These are phyloP conservation scores for Setipinna tenuifilis DNA, from an alignment of 2,797 vertebrate species.

Conservation along the genomic window DNA sequence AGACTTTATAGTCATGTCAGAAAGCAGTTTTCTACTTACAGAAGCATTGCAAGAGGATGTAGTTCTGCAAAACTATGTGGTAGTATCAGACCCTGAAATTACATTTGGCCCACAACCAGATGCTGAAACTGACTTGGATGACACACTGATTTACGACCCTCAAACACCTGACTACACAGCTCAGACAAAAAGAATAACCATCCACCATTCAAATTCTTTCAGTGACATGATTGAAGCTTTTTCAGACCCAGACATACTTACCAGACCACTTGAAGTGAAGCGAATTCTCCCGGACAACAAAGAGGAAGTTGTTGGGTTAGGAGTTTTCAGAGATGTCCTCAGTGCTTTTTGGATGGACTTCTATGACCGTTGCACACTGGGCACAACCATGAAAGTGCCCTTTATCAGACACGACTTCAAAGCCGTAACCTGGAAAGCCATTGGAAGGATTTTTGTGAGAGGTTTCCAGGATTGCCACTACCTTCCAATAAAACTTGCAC, in stretches of 20 bases:
- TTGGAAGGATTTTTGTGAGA: conserved; percentile 49
- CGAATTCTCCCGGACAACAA: conserved; percentile 44
- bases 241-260: conserved; percentile 40
- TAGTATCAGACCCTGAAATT: conserved; percentile 27
- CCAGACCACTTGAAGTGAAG: conserved; percentile 32
- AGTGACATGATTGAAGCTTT: conserved; percentile 43
- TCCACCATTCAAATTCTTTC: conserved; percentile 32
- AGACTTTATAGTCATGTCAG: neutral
- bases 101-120: conserved; percentile 40
- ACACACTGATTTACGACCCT: conserved; percentile 41
- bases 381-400: conserved; percentile 47
- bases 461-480: conserved; percentile 46
- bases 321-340: conserved; percentile 43
- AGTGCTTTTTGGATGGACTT: conserved; percentile 52
- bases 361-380: conserved; percentile 42
- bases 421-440: conserved; percentile 47
- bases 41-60: neutral
- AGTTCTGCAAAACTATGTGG: conserved; percentile 13
- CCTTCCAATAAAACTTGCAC: conserved; percentile 40
- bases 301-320: conserved; percentile 46
- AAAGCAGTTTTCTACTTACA: neutral
- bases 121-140: conserved; percentile 37
- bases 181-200: conserved; percentile 22
- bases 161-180: conserved; percentile 17
- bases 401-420: conserved; percentile 51